Evolutionary conservation across 2,888 invertebrate genomes (phyloP).

Genomic region (Drosophila vallismaia): DNA sequence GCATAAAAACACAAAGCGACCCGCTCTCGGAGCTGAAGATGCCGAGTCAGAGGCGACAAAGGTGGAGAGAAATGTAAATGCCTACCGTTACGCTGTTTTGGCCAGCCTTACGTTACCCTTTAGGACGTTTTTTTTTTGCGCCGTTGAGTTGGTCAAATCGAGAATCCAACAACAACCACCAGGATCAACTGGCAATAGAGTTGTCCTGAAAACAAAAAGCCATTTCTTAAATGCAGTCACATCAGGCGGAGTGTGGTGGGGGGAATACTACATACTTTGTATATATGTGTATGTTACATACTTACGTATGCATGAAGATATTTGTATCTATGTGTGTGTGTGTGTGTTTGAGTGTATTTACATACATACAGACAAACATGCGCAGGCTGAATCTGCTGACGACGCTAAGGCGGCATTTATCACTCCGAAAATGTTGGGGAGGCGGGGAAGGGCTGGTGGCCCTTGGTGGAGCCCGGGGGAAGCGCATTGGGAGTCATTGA

Average conservation of each 20-base stretch:
- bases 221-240: slow-evolving; percentile 63
- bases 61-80: slow-evolving; percentile 43
- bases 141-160: no score
- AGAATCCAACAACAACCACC: neutral
- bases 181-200: slow-evolving; percentile 50
- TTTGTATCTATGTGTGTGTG: neutral
- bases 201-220: slow-evolving; percentile 30
- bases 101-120: slow-evolving; percentile 20
- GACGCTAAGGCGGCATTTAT: slow-evolving; percentile 38
- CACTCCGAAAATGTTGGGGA: slow-evolving; percentile 22
- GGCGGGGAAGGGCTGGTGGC: neutral
- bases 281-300: neutral
- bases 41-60: slow-evolving; percentile 9
- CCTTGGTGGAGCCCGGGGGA: slow-evolving; percentile 25
- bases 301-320: slow-evolving; percentile 13
- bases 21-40: slow-evolving; percentile 22
- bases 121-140: slow-evolving; percentile 18
- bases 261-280: no score
- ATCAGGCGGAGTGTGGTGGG: slow-evolving; percentile 22
- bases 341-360: neutral
- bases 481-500: slow-evolving; percentile 74
- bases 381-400: slow-evolving; percentile 30
- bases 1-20: slow-evolving; percentile 65
- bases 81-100: slow-evolving; percentile 42
- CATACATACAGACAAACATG: slow-evolving; percentile 24